A percentile compares a stretch with the other conserved stretches of the same genome.
Evolutionary conservation across 2,797 vertebrate genomes (phyloP).

Genomic region (Dicrostonyx torquatus): DNA sequence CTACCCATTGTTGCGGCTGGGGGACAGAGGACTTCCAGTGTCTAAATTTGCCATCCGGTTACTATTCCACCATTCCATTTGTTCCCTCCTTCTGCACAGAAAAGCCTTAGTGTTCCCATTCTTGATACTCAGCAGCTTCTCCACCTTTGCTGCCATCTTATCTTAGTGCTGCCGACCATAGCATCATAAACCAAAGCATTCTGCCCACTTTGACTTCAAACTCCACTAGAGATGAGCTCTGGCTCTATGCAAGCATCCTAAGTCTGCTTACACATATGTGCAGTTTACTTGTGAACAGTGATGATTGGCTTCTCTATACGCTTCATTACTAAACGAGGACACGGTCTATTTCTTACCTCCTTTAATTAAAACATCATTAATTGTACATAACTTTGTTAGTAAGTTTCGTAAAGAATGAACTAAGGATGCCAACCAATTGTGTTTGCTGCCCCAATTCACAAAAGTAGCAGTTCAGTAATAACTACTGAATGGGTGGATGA

Average conservation of each 20-base stretch:
- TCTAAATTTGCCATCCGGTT: neutral
- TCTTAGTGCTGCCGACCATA: neutral
- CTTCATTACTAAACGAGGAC: neutral
- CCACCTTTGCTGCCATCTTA: neutral
- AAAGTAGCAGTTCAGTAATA: neutral
- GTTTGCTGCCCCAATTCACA: neutral
- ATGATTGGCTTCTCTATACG: neutral
- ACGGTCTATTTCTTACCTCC: neutral
- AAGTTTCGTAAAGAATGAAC: slow-evolving; percentile 30
- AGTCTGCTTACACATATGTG: neutral
- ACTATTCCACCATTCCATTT: neutral
- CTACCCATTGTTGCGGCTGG: neutral
- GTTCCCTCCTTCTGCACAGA: neutral
- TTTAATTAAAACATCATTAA: slow-evolving; percentile 24
- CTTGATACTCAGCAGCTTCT: neutral
- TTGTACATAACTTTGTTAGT: neutral
- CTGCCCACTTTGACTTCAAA: too few relatives aligned
- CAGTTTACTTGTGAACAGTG: neutral
- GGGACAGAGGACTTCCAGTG: neutral
- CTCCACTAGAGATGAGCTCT: neutral
- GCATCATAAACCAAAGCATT: accelerated
- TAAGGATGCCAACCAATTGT: neutral
- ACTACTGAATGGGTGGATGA: neutral
- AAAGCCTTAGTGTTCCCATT: neutral
- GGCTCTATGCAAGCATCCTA: neutral